phyloP scores from a whole-genome alignment of 2,797 vertebrate species.

The Peromyscus melanophrys region DNA sequence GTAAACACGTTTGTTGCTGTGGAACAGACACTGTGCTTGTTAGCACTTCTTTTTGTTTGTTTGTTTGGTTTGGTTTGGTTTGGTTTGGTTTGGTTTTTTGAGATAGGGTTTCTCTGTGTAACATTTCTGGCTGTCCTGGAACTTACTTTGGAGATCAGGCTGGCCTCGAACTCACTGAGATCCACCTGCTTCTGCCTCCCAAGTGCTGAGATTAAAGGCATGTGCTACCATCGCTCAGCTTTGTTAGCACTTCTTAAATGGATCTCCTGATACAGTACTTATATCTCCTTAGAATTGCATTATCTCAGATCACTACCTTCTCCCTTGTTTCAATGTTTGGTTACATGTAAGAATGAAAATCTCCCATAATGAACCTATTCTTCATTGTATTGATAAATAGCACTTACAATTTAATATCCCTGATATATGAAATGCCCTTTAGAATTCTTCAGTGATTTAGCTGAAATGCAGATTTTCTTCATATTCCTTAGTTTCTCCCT shows the following conservation, averaged over 20 bases:
- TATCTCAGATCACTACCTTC: neutral
- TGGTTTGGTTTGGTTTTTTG: too few species aligned
- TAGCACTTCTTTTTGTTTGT: neutral
- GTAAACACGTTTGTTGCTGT: constrained; percentile 33
- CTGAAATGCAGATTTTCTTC: neutral
- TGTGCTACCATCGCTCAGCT: too few species aligned
- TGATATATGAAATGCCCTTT: neutral
- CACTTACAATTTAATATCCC: neutral
- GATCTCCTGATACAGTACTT: neutral
- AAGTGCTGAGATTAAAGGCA: too few species aligned
- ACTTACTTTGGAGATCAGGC: too few species aligned
- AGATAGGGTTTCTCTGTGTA: too few species aligned
- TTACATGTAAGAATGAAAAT: neutral
- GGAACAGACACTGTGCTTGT: neutral
- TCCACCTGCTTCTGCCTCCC: too few species aligned
- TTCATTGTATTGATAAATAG: neutral
- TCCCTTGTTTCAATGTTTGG: neutral
- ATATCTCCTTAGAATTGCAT: neutral
- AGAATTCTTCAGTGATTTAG: neutral
- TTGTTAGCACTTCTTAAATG: neutral
- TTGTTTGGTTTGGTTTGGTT: too few species aligned
- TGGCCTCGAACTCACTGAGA: too few species aligned
- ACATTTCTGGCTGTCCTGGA: too few species aligned
- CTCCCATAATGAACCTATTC: neutral
- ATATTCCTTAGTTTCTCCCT: neutral